A percentile compares a stretch with the other conserved stretches of the same genome.
These are phyloP conservation scores for Podiceps cristatus DNA, from an alignment of 2,113 vertebrate genomes.

Conservation along the genomic window DNA sequence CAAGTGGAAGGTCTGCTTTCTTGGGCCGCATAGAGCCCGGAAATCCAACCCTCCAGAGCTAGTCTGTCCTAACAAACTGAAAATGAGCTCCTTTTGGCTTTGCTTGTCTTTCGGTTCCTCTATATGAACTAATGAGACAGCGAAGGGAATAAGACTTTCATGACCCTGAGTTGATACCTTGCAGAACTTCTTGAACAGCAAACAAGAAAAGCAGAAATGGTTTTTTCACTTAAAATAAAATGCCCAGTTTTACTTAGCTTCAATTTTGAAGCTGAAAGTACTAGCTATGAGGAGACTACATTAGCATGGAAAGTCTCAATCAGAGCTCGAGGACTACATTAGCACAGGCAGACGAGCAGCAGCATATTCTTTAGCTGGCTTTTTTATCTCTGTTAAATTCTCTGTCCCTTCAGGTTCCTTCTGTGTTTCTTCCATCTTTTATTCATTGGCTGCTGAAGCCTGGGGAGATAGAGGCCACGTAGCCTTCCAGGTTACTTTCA, in stretches of 20 bases:
- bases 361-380: neutral
- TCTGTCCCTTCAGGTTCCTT: neutral
- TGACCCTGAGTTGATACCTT: neutral
- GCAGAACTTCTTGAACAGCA: neutral
- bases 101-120: neutral
- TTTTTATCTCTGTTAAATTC: neutral
- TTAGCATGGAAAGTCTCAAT: neutral
- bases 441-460: neutral
- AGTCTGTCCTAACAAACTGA: neutral
- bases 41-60: neutral
- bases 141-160: neutral
- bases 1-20: neutral
- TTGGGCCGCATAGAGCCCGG: neutral
- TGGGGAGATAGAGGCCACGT: neutral
- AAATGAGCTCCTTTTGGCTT: neutral
- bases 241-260: neutral
- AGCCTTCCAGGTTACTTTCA: neutral
- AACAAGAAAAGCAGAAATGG: neutral
- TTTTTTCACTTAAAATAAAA: neutral
- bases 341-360: neutral
- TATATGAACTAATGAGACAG: neutral
- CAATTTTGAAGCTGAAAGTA: neutral
- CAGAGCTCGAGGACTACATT: neutral
- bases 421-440: neutral
- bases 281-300: neutral